Evolutionary conservation across 2,797 vertebrate genomes (phyloP).

Genomic region (Xenops minutus): DNA sequence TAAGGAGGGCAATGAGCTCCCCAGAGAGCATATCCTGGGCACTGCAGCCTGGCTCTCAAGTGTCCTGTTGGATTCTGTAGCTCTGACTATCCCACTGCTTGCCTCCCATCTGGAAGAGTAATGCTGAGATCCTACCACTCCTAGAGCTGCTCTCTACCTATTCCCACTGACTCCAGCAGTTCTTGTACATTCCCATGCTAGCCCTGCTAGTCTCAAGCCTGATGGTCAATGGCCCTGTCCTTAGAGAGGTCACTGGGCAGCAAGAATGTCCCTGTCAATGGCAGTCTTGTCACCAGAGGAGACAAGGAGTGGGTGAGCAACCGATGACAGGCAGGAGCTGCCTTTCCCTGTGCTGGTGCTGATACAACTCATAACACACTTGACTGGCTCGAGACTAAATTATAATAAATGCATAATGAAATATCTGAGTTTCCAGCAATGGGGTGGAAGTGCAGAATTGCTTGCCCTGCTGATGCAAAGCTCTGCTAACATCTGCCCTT

Average conservation of each 20-base stretch:
- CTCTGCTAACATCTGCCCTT: not conserved
- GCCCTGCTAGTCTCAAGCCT: not conserved
- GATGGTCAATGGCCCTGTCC: not conserved
- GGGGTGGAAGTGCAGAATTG: not conserved
- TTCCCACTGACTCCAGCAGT: not conserved
- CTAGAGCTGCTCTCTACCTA: not conserved
- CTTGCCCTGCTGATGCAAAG: rapidly evolving
- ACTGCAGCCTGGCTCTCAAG: rapidly evolving
- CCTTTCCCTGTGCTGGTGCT: not conserved
- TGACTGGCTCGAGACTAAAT: not conserved
- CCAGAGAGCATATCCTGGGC: not conserved
- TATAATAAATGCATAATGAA: not conserved
- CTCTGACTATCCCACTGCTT: not conserved
- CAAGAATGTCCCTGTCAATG: not conserved
- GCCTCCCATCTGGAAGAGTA: not conserved
- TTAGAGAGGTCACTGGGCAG: not conserved
- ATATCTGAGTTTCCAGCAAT: not conserved
- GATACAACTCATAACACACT: not conserved
- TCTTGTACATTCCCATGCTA: not conserved
- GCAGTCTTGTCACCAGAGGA: not conserved
- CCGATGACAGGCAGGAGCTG: not conserved
- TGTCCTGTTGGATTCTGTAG: not conserved
- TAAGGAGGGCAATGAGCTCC: not conserved
- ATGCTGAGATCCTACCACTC: not conserved
- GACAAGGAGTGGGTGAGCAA: not conserved